phyloP scores from a whole-genome alignment of 2,113 vertebrate species.

The Perognathus longimembris region DNA sequence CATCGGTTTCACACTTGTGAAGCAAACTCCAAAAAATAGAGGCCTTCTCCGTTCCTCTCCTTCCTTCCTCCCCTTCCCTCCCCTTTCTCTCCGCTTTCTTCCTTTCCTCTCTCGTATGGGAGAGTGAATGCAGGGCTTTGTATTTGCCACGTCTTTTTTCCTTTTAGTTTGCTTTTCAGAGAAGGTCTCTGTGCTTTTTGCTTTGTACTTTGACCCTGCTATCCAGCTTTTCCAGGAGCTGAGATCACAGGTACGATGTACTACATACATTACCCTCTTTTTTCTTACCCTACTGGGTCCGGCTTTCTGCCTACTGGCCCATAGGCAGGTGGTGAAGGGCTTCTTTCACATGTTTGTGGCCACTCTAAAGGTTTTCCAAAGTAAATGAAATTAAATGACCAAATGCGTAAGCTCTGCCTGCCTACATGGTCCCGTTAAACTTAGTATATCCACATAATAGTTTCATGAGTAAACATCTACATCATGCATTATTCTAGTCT shows the following conservation, averaged over 20 bases:
- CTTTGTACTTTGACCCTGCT: too few relatives aligned
- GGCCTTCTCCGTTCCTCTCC: neutral
- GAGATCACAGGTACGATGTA: too few relatives aligned
- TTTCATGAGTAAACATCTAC: conserved; percentile 37
- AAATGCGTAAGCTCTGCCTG: conserved; percentile 2
- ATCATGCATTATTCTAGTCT: conserved; percentile 34
- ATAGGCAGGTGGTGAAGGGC: neutral
- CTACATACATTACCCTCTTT: too few relatives aligned
- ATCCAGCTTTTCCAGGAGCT: too few relatives aligned
- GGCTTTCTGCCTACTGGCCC: neutral
- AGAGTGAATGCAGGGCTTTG: too few relatives aligned
- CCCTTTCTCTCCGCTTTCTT: too few relatives aligned
- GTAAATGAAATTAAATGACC: conserved; percentile 8
- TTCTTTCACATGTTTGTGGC: neutral
- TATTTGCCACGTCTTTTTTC: too few relatives aligned
- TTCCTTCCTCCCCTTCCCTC: neutral
- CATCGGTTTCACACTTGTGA: neutral
- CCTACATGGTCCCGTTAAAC: conserved; percentile 13
- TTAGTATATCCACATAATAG: neutral
- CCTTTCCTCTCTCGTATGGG: too few relatives aligned
- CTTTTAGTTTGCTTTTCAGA: too few relatives aligned
- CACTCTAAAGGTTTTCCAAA: neutral
- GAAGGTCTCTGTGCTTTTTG: too few relatives aligned
- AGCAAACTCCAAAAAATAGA: neutral
- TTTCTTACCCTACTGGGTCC: neutral